phyloP scores from a whole-genome alignment of 2,888 invertebrate species.

The Entomobrya proxima region DNA sequence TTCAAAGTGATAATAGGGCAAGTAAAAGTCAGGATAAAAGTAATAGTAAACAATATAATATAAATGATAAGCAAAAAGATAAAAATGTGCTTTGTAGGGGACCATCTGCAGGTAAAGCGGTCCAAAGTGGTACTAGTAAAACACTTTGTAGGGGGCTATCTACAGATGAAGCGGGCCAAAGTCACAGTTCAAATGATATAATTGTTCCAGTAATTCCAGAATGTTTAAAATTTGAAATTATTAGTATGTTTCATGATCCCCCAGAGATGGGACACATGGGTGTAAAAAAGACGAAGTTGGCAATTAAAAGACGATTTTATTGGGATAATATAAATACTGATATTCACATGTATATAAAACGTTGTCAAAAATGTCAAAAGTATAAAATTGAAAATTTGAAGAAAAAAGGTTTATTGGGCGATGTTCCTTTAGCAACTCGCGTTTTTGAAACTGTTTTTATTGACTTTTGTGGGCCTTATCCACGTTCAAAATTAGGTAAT shows the following conservation, averaged over 20 bases:
- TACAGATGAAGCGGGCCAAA: neutral
- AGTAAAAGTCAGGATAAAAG: neutral
- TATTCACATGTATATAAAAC: conserved; percentile 58
- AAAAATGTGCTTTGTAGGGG: neutral
- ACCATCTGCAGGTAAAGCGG: neutral
- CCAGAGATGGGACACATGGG: conserved; percentile 70
- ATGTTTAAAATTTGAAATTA: conserved; percentile 33
- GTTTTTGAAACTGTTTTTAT: conserved; percentile 59
- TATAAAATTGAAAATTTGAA: conserved; percentile 48
- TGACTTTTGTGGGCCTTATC: conserved; percentile 65
- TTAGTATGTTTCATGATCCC: conserved; percentile 66
- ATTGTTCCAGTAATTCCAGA: conserved; percentile 63
- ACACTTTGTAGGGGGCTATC: neutral
- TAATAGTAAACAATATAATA: neutral
- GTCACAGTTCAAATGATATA: neutral
- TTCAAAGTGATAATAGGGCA: neutral
- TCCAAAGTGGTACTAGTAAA: neutral
- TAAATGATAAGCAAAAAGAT: neutral
- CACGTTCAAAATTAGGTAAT: conserved; percentile 36
- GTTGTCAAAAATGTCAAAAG: conserved; percentile 66
- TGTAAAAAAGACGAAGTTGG: conserved; percentile 61
- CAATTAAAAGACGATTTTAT: conserved; percentile 58
- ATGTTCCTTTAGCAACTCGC: neutral
- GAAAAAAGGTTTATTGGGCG: conserved; percentile 58
- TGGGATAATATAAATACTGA: conserved; percentile 70